Evolutionary conservation across 1,140 invertebrate species (phyloP), one percentile per base, ranked within the genome.

Genomic region (Ceratosolen solmsi): DNA sequence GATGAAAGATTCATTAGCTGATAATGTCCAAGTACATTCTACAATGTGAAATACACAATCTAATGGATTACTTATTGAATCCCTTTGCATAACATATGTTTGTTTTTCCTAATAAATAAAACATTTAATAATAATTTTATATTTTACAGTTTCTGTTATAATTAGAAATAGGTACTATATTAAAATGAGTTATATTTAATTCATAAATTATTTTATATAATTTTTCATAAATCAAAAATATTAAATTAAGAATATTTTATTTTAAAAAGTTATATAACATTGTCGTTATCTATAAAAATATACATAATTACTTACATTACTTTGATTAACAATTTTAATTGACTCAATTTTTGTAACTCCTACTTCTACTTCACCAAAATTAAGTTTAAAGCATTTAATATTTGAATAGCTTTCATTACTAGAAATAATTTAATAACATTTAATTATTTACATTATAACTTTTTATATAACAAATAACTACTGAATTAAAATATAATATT

Each of bases 11-110:
- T 85, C 79, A 38, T 80, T 72, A 20, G 86, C 83, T 11, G 54
- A 9, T n/a, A 90, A 65, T 4, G 79, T 70, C 89, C 88, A 90
- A 8, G 84, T 84, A 68, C 88, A 87, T 58, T 84, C 74, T 15
- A 82, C 30, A 20, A 87, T 85, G 80, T 87, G 82, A 60, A 90
- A 89, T 25, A 88, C 88, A 51, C 86, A 77, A 70, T 89, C 88
- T 54, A 88, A 80, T 5, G 87, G 85, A 85, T 88, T 89, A 0
- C 87, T 88, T 22, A 68, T 77, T 7, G 85, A 72, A 70, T 90
- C 88, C 60, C 86, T 85, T 79, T 79, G 85, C 25, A 86, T 83
- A 22, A 85, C 77, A 51, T 88, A 89, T 11, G 77, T 51, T 68
- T 86, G 82, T 38, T 85, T 72, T 15, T 84, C 76, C 87, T 89